These are phyloP conservation scores for Atta texana DNA, from an alignment of 1,140 invertebrate species.

Conservation along the genomic window DNA sequence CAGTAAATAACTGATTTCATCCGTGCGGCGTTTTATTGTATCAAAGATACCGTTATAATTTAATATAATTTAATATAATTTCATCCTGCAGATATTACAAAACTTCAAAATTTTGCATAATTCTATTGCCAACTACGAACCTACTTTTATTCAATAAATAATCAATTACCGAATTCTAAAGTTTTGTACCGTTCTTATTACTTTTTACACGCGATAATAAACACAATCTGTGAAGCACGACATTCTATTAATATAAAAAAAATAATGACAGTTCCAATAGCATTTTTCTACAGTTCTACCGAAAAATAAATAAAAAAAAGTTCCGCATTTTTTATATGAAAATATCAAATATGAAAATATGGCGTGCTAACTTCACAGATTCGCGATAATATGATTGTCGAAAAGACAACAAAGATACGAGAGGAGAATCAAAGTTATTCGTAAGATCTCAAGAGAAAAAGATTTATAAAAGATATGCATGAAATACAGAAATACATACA, in stretches of 20 bases:
- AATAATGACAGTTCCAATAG: too few species aligned
- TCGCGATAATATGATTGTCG: not conserved
- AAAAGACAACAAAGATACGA: not conserved
- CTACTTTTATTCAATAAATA: not conserved
- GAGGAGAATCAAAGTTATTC: not conserved
- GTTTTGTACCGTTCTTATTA: not conserved
- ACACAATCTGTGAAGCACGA: too few species aligned
- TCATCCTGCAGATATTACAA: constrained; percentile 11
- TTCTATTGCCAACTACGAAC: not conserved
- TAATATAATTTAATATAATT: not conserved
- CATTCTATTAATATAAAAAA: too few species aligned
- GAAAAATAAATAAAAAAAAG: too few species aligned
- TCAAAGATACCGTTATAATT: not conserved
- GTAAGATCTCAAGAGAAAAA: not conserved
- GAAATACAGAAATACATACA: not conserved
- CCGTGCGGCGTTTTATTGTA: not conserved
- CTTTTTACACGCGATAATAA: not conserved
- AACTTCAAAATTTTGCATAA: not conserved
- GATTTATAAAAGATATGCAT: constrained; percentile 27
- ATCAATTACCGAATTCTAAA: not conserved
- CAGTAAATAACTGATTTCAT: not conserved
- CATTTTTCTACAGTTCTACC: too few species aligned
- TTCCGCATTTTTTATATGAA: too few species aligned
- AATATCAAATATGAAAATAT: too few species aligned
- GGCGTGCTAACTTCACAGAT: too few species aligned